Base-by-base conservation (phyloP, 2,797 vertebrate species). In the Clangula hyemalis region DNA sequence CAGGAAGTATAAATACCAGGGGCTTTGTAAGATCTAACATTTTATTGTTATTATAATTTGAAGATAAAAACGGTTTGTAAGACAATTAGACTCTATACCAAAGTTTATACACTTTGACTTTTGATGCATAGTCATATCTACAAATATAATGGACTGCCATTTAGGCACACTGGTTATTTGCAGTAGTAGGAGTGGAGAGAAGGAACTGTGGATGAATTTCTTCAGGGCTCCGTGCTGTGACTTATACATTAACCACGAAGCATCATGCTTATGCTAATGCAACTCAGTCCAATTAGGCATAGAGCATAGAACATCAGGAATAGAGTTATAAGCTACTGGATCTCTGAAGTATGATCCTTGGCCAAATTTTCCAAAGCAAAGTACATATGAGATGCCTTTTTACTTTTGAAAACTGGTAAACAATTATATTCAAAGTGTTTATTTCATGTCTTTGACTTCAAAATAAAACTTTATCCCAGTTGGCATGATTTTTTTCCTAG, bases 181-280 rank as follows among this genome's bases (percentile, higher is more conserved):
- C 62, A 83, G 68, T 90, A 74, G 53, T 89, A 76, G 45, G 71
- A 38, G 71, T 60, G 38, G 27, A 13, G 15, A 78, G 47, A 91
- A 95, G 34, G 34, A 72, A 96, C 82, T 32, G 7, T 43, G 68
- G 94, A 96, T 66, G 45, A 95, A 97, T 97, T 94, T 94, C 76
- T 97, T 93, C 83, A 79, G 61, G 82, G 66, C 69, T 97, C 47
- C 97, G 95, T 87, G 96, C 96, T 97, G 97, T 89, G 96, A 94
- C 82, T 98, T 93, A 97, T 97, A 95, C 95, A 98, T 98, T 98
- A 98, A 97, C 97, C 97, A 98, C 97, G 96, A 98, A 97, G 90
- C 88, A 96, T 96, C 95, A 97, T 95, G 94, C 77, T 95, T 97
- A 98, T 97, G 98, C 95, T 98, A 98, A 98, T 97, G 38, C 89